Evolutionary conservation across 1,140 invertebrate species (phyloP).

Genomic region (Ylistrum balloti): DNA sequence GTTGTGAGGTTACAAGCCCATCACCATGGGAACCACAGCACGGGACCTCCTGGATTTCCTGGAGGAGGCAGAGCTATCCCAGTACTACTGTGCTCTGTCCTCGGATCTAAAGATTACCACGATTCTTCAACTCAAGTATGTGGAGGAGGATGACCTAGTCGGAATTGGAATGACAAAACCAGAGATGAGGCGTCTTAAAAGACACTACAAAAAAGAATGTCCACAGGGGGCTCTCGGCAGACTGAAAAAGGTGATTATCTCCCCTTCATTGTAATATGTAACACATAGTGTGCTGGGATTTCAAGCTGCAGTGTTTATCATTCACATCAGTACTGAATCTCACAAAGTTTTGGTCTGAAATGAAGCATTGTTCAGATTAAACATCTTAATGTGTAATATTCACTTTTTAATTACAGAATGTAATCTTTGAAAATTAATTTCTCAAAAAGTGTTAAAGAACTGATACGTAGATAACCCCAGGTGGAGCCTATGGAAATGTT

Average conservation of each 20-base stretch:
- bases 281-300: too few species aligned
- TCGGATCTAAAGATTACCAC: constrained; percentile 86
- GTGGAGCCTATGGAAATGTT: too few species aligned
- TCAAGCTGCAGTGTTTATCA: too few species aligned
- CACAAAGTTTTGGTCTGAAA: too few species aligned
- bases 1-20: constrained; percentile 47
- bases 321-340: too few species aligned
- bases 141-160: constrained; percentile 94
- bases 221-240: constrained; percentile 89
- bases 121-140: constrained; percentile 98
- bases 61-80: constrained; percentile 93
- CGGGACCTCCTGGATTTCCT: constrained; percentile 93
- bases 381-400: too few species aligned
- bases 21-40: constrained; percentile 67
- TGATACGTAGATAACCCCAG: too few species aligned
- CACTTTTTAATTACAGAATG: too few species aligned
- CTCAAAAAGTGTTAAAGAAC: too few species aligned
- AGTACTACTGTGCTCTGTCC: constrained; percentile 90
- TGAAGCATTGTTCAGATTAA: too few species aligned
- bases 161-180: constrained; percentile 97
- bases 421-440: too few species aligned
- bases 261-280: too few species aligned
- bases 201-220: constrained; percentile 94
- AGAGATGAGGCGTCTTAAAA: constrained; percentile 95
- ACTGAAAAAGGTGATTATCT: constrained; percentile 71